Evolutionary conservation across 2,888 invertebrate genomes (phyloP), one percentile per base, ranked within the genome.

Genomic region (Ectemnius lituratus): DNA sequence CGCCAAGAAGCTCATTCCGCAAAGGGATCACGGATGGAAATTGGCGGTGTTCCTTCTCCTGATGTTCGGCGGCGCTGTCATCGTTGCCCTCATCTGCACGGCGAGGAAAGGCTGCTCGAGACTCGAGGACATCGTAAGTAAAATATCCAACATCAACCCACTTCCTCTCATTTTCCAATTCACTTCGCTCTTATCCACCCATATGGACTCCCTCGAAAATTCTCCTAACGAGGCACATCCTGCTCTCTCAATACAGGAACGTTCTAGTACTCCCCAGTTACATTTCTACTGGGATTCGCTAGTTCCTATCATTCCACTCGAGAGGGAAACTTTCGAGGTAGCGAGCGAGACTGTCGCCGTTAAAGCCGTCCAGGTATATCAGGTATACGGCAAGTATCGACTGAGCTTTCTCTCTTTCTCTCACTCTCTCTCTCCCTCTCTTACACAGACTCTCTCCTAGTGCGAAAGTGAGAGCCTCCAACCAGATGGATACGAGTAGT

Each of bases 61-160:
- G 20, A 88, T 90, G 88, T 87, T 90, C 69, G 88, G 87, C 11
- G 90, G 89, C 3, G 88, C 88, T 6, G 86, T 90, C 62, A 88
- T 90, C 82, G 89, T 90, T 69, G 89, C 88, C 14, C 86, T 90
- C 37, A 86, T 89, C 59, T 90, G 90, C 82, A 88, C 88, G 62
- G 86, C 88, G 68, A 87, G 88, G 72, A 88, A 87, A 80, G 89
- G 89, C 57, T 90, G 90, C 83, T 86, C 90, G 62, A 88, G 89
- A 67, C 86, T 90, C 75, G 90, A 90, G 77, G 90, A 90, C 27
- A 90, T 90, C 62, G 90, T 90, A 78, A 90, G 90, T 90, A 80
- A 47, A n/a, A 58, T 23, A 52, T 52, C 14, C 11, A 52, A 52
- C 14, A 52, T 52, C 52, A 52, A 52, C 52, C 14, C 8, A 37